Evolutionary conservation across 2,113 vertebrate genomes (phyloP).

Genomic region (Malurus cyaneus): DNA sequence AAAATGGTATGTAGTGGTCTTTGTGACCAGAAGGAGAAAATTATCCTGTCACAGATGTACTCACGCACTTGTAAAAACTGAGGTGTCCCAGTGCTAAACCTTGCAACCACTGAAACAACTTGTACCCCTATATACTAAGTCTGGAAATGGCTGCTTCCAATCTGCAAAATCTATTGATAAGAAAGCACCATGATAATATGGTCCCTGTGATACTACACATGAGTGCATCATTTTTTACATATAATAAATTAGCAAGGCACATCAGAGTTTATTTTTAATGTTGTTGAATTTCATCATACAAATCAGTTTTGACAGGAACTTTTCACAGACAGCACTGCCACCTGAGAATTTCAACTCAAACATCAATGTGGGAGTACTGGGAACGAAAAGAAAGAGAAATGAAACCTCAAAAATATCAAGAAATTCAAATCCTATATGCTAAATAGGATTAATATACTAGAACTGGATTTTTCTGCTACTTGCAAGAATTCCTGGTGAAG

Average conservation of each 20-base stretch:
- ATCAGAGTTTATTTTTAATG: not conserved
- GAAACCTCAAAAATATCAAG: not conserved
- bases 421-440: not conserved
- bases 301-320: not conserved
- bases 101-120: not conserved
- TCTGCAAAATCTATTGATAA: not conserved
- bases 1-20: not conserved
- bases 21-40: not conserved
- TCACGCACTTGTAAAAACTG: not conserved
- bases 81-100: not conserved
- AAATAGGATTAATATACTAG: not conserved
- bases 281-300: not conserved
- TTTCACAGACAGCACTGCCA: not conserved
- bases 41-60: not conserved
- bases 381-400: accelerated
- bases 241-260: not conserved
- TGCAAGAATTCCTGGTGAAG: not conserved
- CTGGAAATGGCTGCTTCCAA: not conserved
- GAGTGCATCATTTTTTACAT: not conserved
- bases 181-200: not conserved
- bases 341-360: not conserved
- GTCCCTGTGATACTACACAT: not conserved
- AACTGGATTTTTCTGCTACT: not conserved
- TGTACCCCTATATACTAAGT: not conserved
- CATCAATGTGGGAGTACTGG: not conserved